Evolutionary conservation across 2,888 invertebrate species (phyloP), one percentile per base, ranked within the genome.

Genomic region (Drosophila limbata): DNA sequence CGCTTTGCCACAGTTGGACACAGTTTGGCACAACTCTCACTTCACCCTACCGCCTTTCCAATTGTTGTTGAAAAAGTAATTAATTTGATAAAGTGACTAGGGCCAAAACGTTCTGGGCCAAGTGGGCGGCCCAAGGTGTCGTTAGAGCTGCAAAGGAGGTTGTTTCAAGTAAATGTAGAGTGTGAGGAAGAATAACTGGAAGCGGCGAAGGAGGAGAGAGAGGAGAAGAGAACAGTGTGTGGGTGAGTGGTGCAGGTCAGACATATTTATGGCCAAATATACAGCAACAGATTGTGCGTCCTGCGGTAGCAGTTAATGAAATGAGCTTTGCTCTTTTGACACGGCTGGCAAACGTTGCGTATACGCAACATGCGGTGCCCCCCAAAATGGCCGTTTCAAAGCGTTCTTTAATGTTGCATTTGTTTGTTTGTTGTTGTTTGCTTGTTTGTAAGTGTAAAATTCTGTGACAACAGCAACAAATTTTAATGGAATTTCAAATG

Each of bases 61-160:
- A 80, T 76, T 83, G 75, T 73, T 85, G 88, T 84, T 87, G 84
- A 76, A 81, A 88, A 88, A 85, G 88, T 85, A 88, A 85, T 85
- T 85, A 85, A 85, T 85, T 85, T 85, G 88, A 85, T 85, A 81
- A 85, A 85, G 86, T 88, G 88, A 77, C 81, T 70, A 59, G 28
- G 55, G 47, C 63, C 63, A 56, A 68, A 63, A 51, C 55, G 63
- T 50, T 56, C 50, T 45, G 55, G 42, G 63, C 51, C 40, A 48
- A 39, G 65, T 68, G 42, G 50, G 48, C 19, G 66, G 69, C 55
- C 68, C 69, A 77, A 79, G 81, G 79, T 79, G 81, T 80, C 65
- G 77, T 74, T 81, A 62, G 63, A 53, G 77, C 42, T 13, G 28
- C 28, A 44, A 42, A 21, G 31, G 17, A 19, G 53, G 40, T 42